phyloP scores from a whole-genome alignment of 2,888 invertebrate species.

The Ochropleura leucogaster region DNA sequence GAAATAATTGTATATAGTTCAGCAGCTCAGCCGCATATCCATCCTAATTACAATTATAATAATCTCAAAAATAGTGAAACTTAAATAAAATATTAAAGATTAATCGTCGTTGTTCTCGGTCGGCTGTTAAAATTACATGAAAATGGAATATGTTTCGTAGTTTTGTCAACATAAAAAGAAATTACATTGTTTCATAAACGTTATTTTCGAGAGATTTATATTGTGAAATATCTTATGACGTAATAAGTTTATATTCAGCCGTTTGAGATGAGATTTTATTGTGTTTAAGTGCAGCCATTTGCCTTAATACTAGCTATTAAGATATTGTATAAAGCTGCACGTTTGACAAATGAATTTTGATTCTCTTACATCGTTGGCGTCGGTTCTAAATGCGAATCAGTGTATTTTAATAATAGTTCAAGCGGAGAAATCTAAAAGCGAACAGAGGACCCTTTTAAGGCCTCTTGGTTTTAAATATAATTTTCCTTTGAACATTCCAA shows the following conservation, averaged over 20 bases:
- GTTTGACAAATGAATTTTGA: constrained; percentile 53
- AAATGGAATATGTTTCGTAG: constrained; percentile 28
- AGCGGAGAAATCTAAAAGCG: constrained; percentile 51
- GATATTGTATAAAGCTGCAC: constrained; percentile 33
- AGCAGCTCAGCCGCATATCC: constrained; percentile 88
- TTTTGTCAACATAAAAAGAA: constrained; percentile 40
- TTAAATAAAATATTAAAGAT: constrained; percentile 68
- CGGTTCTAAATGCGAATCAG: constrained; percentile 42
- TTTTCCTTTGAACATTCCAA: constrained; percentile 54
- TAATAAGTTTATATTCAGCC: constrained; percentile 39
- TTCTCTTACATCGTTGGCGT: constrained; percentile 21
- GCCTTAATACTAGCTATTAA: constrained; percentile 37
- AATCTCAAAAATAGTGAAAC: constrained; percentile 73
- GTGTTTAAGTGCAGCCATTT: constrained; percentile 51
- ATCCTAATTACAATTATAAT: constrained; percentile 82
- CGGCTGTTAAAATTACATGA: constrained; percentile 63
- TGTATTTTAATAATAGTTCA: constrained; percentile 61
- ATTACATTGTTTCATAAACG: constrained; percentile 37
- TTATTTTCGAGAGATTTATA: constrained; percentile 50
- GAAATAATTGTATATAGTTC: constrained; percentile 74
- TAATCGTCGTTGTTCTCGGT: constrained; percentile 64
- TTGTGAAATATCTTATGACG: constrained; percentile 37
- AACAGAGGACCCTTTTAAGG: constrained; percentile 48
- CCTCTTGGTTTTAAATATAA: constrained; percentile 60
- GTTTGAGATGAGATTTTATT: constrained; percentile 42